A percentile compares a stretch with the other conserved stretches of the same genome.
Conservation (phyloP, 2,113 vertebrate species). For the Brachyhypopomus gauderio region DNA sequence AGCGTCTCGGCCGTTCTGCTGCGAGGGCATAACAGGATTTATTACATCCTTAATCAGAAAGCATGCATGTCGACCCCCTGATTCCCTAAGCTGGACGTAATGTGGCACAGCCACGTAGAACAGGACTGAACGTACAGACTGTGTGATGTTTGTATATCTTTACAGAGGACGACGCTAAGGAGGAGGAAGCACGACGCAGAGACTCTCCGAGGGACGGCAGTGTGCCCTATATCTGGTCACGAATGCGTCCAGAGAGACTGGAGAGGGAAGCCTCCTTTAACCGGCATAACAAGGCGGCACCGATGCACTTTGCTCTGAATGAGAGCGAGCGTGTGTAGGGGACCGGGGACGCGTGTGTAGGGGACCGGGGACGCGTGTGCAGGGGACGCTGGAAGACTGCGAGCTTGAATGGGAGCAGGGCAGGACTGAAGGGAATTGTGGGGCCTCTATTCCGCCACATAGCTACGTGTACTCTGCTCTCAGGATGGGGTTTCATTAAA, state of each 20-base stretch:
- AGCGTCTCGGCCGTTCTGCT: conserved; percentile 67
- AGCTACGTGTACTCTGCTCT: neutral
- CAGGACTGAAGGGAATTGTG: neutral
- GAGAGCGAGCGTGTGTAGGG: no score
- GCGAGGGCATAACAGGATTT: conserved; percentile 76
- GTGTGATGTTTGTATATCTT: conserved; percentile 25
- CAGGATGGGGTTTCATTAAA: neutral
- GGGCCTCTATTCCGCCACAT: neutral
- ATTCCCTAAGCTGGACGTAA: conserved; percentile 25
- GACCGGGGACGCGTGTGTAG: no score
- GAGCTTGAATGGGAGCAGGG: neutral
- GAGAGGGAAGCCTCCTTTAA: conserved; percentile 1
- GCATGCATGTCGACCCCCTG: conserved; percentile 31
- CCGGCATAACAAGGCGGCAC: neutral
- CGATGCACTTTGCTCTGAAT: no score
- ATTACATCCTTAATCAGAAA: conserved; percentile 74
- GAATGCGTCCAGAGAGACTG: neutral
- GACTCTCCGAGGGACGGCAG: conserved; percentile 25
- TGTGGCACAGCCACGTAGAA: conserved; percentile 20
- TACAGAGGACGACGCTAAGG: conserved; percentile 1
- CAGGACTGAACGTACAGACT: neutral
- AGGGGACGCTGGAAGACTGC: no score
- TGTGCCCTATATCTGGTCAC: conserved; percentile 18
- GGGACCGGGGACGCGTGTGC: no score
- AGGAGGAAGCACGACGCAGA: neutral